phyloP scores from a whole-genome alignment of 2,113 vertebrate species.

The Tetrax tetrax region DNA sequence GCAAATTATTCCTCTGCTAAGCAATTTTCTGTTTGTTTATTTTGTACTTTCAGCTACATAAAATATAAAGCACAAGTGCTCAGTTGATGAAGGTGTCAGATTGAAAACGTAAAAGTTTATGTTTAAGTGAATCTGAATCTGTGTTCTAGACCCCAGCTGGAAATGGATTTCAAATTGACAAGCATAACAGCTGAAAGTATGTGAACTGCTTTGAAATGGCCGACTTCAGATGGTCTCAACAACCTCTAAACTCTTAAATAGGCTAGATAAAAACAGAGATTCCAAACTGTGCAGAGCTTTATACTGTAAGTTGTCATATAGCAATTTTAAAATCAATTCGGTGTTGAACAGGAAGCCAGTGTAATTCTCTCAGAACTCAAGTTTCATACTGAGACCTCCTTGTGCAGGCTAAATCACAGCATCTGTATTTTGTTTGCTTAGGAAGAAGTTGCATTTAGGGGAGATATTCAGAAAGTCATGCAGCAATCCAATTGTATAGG shows the following conservation, averaged over 20 bases:
- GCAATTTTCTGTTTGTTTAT: neutral
- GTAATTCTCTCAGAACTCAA: neutral
- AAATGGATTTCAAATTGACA: conserved; percentile 46
- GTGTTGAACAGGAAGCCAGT: conserved; percentile 1
- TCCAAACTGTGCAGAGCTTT: neutral
- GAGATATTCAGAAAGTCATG: neutral
- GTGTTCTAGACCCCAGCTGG: conserved; percentile 35
- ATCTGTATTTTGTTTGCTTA: neutral
- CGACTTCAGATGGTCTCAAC: neutral
- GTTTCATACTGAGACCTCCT: neutral
- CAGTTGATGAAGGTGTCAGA: neutral
- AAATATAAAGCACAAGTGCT: conserved; percentile 8
- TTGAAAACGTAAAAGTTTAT: conserved; percentile 46
- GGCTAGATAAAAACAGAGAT: neutral
- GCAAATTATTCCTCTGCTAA: neutral
- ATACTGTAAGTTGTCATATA: neutral
- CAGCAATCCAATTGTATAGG: neutral
- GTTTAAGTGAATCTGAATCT: conserved; percentile 27
- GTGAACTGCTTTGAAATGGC: neutral
- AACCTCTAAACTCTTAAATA: conserved; percentile 1
- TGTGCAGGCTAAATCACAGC: neutral
- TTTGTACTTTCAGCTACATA: neutral
- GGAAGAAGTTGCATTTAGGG: neutral
- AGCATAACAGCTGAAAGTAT: neutral
- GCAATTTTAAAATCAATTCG: conserved; percentile 46